Evolutionary conservation across 2,797 vertebrate genomes (phyloP).

Genomic region (Halcyon badia): DNA sequence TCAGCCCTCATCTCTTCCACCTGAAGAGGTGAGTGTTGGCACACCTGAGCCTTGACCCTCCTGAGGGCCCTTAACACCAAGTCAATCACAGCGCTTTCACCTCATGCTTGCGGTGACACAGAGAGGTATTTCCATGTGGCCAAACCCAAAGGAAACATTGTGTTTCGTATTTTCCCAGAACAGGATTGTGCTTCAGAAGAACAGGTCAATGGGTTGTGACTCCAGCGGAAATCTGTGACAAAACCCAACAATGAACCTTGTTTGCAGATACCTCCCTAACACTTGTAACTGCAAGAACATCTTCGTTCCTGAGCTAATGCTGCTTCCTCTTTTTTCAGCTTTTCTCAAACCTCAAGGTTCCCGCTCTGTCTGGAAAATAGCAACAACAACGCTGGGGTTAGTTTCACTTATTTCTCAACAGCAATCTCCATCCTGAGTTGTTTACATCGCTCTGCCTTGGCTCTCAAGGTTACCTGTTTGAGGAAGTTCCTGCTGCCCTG

Average conservation of each 20-base stretch:
- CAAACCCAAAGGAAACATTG: not conserved
- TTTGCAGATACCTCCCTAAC: not conserved
- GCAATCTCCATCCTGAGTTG: not conserved
- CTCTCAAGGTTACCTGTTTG: constrained; percentile 8
- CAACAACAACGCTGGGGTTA: not conserved
- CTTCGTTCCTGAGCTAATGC: fast-evolving
- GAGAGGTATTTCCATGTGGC: not conserved
- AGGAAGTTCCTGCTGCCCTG: not conserved
- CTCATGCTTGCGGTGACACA: not conserved
- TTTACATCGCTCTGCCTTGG: not conserved
- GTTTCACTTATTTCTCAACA: constrained; percentile 33
- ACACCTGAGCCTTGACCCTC: not conserved
- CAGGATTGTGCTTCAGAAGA: not conserved
- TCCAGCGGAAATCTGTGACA: not conserved
- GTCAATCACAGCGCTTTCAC: not conserved
- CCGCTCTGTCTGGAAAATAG: not conserved
- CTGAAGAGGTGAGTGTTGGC: not conserved
- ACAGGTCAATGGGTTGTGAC: not conserved
- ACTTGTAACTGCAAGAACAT: not conserved
- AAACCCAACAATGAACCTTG: not conserved
- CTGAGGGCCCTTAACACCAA: not conserved
- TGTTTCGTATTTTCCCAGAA: not conserved
- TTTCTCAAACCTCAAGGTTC: constrained; percentile 1
- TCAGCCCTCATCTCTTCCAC: not conserved
- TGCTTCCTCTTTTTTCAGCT: not conserved